Conservation (phyloP, 2,797 vertebrate genomes). For the Myotis daubentonii region DNA sequence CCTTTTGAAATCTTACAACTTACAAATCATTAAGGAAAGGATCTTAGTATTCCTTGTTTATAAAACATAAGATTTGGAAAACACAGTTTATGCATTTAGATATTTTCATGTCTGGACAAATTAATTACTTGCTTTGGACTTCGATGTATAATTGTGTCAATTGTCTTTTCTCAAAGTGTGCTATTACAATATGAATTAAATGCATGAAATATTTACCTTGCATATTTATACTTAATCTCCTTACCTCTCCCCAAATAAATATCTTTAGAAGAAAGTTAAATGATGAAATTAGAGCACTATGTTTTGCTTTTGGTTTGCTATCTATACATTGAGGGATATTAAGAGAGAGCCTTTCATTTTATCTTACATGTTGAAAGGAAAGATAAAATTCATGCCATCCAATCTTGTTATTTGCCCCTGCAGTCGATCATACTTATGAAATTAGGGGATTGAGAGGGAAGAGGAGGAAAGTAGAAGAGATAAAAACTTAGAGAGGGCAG, state of each 20-base stretch:
- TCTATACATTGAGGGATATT: background rate
- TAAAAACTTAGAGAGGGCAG: background rate
- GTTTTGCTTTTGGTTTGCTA: conserved; percentile 49
- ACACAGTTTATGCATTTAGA: background rate
- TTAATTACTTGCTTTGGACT: background rate
- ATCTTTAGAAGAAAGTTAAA: conserved; percentile 47
- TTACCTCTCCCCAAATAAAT: background rate
- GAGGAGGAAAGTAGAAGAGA: background rate
- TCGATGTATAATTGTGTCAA: background rate
- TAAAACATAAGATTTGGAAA: conserved; percentile 21
- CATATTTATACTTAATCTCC: background rate
- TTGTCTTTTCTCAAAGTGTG: background rate
- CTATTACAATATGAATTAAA: background rate
- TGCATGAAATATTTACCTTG: background rate
- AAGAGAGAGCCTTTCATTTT: conserved; percentile 43
- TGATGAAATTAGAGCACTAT: conserved; percentile 8
- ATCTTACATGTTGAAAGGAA: background rate
- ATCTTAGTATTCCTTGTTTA: conserved; percentile 39
- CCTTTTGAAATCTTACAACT: conserved; percentile 22
- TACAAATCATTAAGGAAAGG: conserved; percentile 4
- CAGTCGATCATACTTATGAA: background rate
- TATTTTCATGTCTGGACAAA: background rate
- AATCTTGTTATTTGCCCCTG: background rate
- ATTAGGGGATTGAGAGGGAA: conserved; percentile 7
- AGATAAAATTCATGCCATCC: background rate